Percentiles rank a stretch among this genome's conserved stretches.
Evolutionary conservation across 2,888 invertebrate species (phyloP).

Genomic region (Agonopterix heracliana): DNA sequence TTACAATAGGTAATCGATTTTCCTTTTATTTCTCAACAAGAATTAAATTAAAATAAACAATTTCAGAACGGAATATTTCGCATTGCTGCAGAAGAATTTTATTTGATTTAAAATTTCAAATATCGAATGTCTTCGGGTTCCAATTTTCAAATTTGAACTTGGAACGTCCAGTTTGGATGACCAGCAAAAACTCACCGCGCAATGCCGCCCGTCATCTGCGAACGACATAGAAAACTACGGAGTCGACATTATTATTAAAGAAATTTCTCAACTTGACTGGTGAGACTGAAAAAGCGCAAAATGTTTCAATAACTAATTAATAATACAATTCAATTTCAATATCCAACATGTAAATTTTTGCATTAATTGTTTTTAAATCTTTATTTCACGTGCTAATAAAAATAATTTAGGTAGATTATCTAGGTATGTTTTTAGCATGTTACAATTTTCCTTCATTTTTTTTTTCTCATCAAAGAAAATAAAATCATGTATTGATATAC

Average conservation of each 20-base stretch:
- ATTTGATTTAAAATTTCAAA: constrained; percentile 68
- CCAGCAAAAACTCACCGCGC: constrained; percentile 72
- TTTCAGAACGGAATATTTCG: constrained; percentile 18
- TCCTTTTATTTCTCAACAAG: constrained; percentile 3
- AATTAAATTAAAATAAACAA: constrained; percentile 25
- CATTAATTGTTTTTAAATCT: too few relatives aligned
- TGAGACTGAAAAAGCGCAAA: too few relatives aligned
- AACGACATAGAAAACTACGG: constrained; percentile 29
- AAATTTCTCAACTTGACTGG: not conserved
- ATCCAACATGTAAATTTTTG: too few relatives aligned
- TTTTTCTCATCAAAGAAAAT: too few relatives aligned
- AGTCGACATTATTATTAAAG: constrained; percentile 19
- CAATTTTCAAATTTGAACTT: constrained; percentile 76
- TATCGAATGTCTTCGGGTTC: constrained; percentile 63
- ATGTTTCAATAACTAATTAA: too few relatives aligned
- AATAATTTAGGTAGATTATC: too few relatives aligned
- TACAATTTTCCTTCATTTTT: too few relatives aligned
- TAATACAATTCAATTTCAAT: too few relatives aligned
- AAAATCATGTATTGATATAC: too few relatives aligned
- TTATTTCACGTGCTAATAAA: too few relatives aligned
- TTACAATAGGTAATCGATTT: not conserved
- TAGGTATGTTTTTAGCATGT: too few relatives aligned
- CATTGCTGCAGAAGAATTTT: constrained; percentile 28
- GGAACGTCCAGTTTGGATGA: constrained; percentile 73
- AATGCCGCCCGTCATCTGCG: constrained; percentile 68